Conservation (phyloP, 2,113 vertebrate species). For the Cottus gobio region DNA sequence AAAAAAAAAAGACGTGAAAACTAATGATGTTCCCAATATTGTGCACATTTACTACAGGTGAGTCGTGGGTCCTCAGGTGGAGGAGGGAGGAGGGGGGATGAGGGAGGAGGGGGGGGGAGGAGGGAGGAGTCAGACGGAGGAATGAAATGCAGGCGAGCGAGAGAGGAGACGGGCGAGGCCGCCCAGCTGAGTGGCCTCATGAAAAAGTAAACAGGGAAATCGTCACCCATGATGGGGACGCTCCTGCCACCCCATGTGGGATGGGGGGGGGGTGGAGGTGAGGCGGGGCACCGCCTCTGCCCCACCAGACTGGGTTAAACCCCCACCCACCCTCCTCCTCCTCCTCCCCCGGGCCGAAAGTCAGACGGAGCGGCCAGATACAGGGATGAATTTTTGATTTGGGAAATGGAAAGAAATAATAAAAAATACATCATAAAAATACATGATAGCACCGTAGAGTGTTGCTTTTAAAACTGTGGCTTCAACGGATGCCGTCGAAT, state of each 20-base stretch:
- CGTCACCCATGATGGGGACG: conserved; percentile 63
- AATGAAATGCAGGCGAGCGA: conserved; percentile 5
- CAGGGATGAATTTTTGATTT: conserved; percentile 69
- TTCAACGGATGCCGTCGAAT: background rate
- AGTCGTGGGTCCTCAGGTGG: background rate
- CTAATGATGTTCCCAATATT: no score
- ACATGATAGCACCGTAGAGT: conserved; percentile 61
- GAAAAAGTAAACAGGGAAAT: conserved; percentile 79
- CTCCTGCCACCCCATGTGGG: conserved; percentile 43
- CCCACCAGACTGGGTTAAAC: conserved; percentile 11
- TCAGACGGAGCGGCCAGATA: conserved; percentile 45
- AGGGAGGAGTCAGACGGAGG: background rate
- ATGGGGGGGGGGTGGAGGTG: conserved; percentile 9
- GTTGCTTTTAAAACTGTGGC: conserved; percentile 1
- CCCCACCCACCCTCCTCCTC: background rate
- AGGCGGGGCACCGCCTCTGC: no score
- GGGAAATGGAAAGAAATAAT: conserved; percentile 59
- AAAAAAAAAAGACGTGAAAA: no score
- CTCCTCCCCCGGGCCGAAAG: conserved; percentile 8
- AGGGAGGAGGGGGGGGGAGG: background rate
- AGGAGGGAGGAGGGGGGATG: background rate
- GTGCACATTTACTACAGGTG: no score
- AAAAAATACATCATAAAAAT: conserved; percentile 64
- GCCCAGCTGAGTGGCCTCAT: conserved; percentile 77
- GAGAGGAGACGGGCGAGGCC: conserved; percentile 29